Evolutionary conservation across 1,140 invertebrate genomes (phyloP), one percentile per base, ranked within the genome.

Genomic region (Diprion similis): DNA sequence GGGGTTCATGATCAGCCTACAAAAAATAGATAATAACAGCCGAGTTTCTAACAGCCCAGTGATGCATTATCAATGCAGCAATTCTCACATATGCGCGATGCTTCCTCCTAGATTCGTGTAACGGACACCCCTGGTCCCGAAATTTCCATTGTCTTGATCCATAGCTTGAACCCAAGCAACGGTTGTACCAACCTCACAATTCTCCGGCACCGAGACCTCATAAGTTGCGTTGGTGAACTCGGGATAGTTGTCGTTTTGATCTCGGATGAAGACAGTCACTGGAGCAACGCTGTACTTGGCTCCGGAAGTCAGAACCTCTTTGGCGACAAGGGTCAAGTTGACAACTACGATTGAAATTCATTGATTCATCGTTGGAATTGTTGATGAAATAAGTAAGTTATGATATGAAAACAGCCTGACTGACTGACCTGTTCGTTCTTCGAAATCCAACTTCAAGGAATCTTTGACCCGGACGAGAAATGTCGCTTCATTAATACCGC

Each of bases 181-280:
- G 8, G 92, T 94, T 0, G 95, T 95, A 13, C 96, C 96, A 48
- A 91, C 87, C 24, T 90, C 89, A 82, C 95, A 95, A 86, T 98
- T 97, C 87, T 99, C 97, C 13, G 90, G 90, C 37, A 96, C 89
- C 1, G 91, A 92, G 1, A 94, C 92, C 79, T 95, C 94, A 83
- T 98, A 98, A 46, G 92, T 82, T 17, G 90, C 87, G 79, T 94
- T 91, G 0, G 91, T 92, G 81, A 99, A 99, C 84, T 95, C 93
- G 0, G 97, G 97, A 83, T 95, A 95, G 86, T 98, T 98, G 83
- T 99, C 97, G 82, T 99, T 98, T 83, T 95, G 92, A 88, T 99
- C 97, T 75, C 93, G 90, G 80, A 99, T 93, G 76, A 93, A 91
- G 66, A 98, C 92, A 11, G 92, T 94, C 3, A 99, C 93, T 59